Percentiles rank a stretch among this genome's conserved stretches.
phyloP scores from a whole-genome alignment of 1,140 invertebrate species.

The Euura lappo region DNA sequence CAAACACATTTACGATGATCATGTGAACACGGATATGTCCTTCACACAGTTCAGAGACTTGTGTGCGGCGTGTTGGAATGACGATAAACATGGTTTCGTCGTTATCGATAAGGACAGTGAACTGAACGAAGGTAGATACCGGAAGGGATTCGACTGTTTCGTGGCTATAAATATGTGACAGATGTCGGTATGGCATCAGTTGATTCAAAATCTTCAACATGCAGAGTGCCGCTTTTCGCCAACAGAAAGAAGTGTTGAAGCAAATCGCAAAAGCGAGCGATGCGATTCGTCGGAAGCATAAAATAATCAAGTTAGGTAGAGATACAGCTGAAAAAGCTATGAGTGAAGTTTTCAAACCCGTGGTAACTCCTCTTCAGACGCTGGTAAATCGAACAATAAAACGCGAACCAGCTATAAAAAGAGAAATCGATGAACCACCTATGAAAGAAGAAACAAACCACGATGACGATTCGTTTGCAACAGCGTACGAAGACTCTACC shows the following conservation, averaged over 20 bases:
- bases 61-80: background rate
- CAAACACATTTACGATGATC: slow-evolving; percentile 6
- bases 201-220: no score
- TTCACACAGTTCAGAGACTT: slow-evolving; percentile 8
- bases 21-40: background rate
- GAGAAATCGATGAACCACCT: background rate
- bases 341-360: slow-evolving; percentile 12
- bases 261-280: slow-evolving; percentile 27
- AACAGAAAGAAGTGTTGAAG: slow-evolving; percentile 19
- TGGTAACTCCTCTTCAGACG: slow-evolving; percentile 11
- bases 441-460: no score
- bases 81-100: no score
- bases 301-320: slow-evolving; percentile 19
- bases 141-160: no score
- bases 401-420: slow-evolving; percentile 11
- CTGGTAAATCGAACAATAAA: slow-evolving; percentile 16
- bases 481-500: no score
- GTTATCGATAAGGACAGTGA: no score
- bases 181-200: no score
- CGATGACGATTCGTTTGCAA: no score
- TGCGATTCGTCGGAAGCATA: slow-evolving; percentile 27
- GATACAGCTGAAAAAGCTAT: slow-evolving; percentile 13
- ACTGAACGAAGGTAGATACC: no score
- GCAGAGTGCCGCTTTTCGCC: no score
- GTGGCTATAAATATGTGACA: no score